Evolutionary conservation across 2,888 invertebrate genomes (phyloP), one percentile per base, ranked within the genome.

Genomic region (Crossocerus cetratus): DNA sequence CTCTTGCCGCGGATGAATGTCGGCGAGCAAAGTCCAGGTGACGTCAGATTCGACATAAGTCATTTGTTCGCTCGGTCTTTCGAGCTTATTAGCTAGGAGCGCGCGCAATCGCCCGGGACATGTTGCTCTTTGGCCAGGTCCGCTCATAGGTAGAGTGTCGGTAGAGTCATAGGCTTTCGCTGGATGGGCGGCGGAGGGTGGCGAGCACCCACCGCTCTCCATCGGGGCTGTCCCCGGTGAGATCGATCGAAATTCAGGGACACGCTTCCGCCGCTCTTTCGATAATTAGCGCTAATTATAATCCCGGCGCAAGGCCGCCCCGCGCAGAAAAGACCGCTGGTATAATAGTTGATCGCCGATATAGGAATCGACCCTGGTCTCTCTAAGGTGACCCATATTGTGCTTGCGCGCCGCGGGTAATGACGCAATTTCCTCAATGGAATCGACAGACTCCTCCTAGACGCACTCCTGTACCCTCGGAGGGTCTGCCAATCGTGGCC

Each of bases 281-380:
- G 59, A 78, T 81, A 80, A 80, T 81, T 78, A 76, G 42, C 61
- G 53, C 66, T 76, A 73, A 76, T 78, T 78, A 80, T 81, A 76
- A 65, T 74, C 64, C 61, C 44, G 54, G 56, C 49, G 71, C n/a
- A 78, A 80, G 76, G 79, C 73, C 75, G 65, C n/a, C 44, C 44
- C 32, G 32, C 32, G 3, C 32, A 32, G 32, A 32, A 56, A 54
- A 63, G 59, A 66, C 56, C 57, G 61, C 22, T 65, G 44, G 65
- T 74, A 57, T 70, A 62, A 76, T 61, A 44, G 32, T 59, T 63
- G 59, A n/a, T 21, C 57, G n/a, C 67, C 43, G 55, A 57, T 63
- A 49, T 32, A 32, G 56, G 60, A 61, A 79, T 80, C 80, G 78
- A 79, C 80, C 80, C 32, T 32, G 32, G 65, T 23, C 64, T 54